A percentile compares a stretch with the other conserved stretches of the same genome.
These are phyloP conservation scores for Rhyacophila evoluta DNA, from an alignment of 2,888 invertebrate genomes.

Conservation along the genomic window DNA sequence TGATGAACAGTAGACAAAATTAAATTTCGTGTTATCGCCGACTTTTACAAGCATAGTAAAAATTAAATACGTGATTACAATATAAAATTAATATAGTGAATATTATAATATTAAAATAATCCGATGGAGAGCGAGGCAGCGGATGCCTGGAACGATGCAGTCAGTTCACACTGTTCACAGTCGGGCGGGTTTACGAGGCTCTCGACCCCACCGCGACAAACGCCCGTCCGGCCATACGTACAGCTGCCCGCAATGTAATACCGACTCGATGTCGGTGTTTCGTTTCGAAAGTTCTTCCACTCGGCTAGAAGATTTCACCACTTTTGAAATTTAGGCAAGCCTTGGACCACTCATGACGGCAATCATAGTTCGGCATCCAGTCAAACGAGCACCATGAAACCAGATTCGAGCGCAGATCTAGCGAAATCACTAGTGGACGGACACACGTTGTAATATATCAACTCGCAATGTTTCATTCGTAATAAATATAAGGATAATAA, in stretches of 20 bases:
- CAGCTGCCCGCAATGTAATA: slow-evolving; percentile 7
- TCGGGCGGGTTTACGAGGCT: slow-evolving; percentile 21
- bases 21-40: no score
- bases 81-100: no score
- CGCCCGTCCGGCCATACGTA: neutral
- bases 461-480: no score
- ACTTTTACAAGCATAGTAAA: no score
- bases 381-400: neutral
- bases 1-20: no score
- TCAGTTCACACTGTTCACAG: neutral
- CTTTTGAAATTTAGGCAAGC: slow-evolving; percentile 13
- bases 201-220: slow-evolving; percentile 2
- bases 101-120: neutral
- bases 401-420: neutral
- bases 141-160: slow-evolving; percentile 5
- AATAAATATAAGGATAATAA: no score
- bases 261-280: neutral
- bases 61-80: no score
- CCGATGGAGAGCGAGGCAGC: slow-evolving; percentile 12
- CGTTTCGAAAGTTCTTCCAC: slow-evolving; percentile 13
- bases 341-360: neutral
- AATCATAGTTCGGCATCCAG: neutral
- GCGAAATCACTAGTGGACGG: neutral
- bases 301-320: slow-evolving; percentile 12
- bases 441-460: no score